These are phyloP conservation scores for Mesembrinibis cayennensis DNA, from an alignment of 2,113 vertebrate genomes.

Conservation along the genomic window DNA sequence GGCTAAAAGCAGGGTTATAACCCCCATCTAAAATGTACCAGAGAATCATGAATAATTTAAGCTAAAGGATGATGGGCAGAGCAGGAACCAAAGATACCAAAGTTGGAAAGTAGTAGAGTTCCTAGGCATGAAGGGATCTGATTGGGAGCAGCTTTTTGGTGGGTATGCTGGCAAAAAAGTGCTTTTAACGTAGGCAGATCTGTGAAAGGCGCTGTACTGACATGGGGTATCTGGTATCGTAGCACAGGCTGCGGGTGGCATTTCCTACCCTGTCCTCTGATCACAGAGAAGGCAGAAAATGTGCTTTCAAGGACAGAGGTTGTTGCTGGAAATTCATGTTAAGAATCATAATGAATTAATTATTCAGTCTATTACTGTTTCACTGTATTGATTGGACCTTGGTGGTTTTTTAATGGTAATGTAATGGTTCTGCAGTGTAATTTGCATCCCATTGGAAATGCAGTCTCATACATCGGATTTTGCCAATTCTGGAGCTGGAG, in stretches of 20 bases:
- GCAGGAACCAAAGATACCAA: background rate
- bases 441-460: background rate
- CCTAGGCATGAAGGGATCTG: background rate
- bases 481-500: background rate
- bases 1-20: background rate
- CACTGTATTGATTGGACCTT: background rate
- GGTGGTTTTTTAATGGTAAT: background rate
- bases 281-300: background rate
- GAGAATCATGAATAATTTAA: background rate
- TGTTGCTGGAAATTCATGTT: background rate
- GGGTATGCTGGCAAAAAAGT: background rate
- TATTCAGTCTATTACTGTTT: background rate
- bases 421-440: background rate
- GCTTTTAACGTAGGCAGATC: background rate
- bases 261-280: background rate
- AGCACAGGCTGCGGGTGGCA: background rate
- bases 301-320: background rate
- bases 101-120: background rate
- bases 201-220: background rate
- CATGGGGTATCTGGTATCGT: background rate
- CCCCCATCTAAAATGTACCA: background rate
- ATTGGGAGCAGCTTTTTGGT: background rate
- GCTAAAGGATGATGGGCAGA: background rate
- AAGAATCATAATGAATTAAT: background rate
- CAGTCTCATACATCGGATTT: background rate